phyloP scores from a whole-genome alignment of 2,888 invertebrate genomes.

The Ornithoptera priamus region DNA sequence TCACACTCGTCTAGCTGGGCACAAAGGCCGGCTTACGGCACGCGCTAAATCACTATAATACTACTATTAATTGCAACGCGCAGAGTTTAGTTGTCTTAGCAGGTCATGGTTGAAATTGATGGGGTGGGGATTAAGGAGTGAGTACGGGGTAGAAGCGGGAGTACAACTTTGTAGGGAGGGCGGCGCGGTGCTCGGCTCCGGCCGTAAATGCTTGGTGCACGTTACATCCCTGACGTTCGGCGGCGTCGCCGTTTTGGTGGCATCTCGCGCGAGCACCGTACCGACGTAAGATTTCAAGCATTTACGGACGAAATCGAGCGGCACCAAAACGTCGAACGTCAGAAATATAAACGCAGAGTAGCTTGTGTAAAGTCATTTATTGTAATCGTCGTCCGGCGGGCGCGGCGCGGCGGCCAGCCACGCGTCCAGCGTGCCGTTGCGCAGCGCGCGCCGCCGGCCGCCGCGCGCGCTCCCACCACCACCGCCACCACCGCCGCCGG shows the following conservation, averaged over 20 bases:
- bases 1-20: too few relatives aligned
- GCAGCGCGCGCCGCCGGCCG: conserved; percentile 46
- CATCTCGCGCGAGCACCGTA: conserved; percentile 45
- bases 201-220: conserved; percentile 76
- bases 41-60: too few relatives aligned
- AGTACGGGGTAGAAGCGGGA: conserved; percentile 10
- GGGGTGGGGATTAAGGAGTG: not conserved
- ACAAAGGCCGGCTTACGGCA: too few relatives aligned
- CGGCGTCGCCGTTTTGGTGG: conserved; percentile 82
- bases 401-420: conserved; percentile 51
- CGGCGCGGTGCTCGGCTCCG: conserved; percentile 46
- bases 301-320: conserved; percentile 73
- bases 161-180: conserved; percentile 3
- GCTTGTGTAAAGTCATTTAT: conserved; percentile 62
- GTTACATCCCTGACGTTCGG: conserved; percentile 86
- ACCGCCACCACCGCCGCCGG: conserved; percentile 32
- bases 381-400: conserved; percentile 42
- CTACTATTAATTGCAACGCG: too few relatives aligned
- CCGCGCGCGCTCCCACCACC: conserved; percentile 31
- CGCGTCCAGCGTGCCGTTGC: conserved; percentile 66
- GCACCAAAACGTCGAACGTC: conserved; percentile 79
- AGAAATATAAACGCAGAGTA: conserved; percentile 73
- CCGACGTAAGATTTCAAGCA: conserved; percentile 62
- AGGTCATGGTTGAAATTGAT: not conserved
- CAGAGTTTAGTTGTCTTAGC: too few relatives aligned